Evolutionary conservation across 1,140 invertebrate genomes (phyloP), one percentile per base, ranked within the genome.

Genomic region (Plutomurus gul): DNA sequence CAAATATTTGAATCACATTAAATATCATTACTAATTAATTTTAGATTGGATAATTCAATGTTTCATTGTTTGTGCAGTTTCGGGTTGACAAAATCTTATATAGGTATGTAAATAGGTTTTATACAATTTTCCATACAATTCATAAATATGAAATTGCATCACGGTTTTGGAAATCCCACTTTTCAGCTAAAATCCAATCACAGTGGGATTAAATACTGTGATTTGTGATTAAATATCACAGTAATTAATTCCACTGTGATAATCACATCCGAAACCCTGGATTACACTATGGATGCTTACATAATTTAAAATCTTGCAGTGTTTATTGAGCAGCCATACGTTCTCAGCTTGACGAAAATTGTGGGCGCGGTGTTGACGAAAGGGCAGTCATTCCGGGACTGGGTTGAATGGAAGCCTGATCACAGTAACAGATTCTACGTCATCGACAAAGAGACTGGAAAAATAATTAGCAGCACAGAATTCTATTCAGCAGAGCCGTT

Each of bases 71-170:
- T 75, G 10, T 74, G 78, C 40, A 89, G 88, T 77, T 91, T 90
- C 84, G 89, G 86, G 6, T 86, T 91, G 78, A 87, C 88, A 0
- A 85, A 89, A 75, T 88, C 90, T 83, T 90, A 88, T 82, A 84
- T 89, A n/a, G 83, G n/a, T n/a, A n/a, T n/a, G n/a, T n/a, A n/a
- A n/a, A n/a, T n/a, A n/a, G n/a, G n/a, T n/a, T n/a, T n/a, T n/a
- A n/a, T n/a, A n/a, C n/a, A n/a, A n/a, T n/a, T n/a, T n/a, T n/a
- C n/a, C n/a, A n/a, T n/a, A n/a, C n/a, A n/a, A n/a, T n/a, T n/a
- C n/a, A n/a, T n/a, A n/a, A n/a, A n/a, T n/a, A n/a, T n/a, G n/a
- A n/a, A n/a, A n/a, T n/a, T n/a, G n/a, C n/a, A n/a, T n/a, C n/a
- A n/a, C n/a, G n/a, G n/a, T n/a, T n/a, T n/a, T n/a, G n/a, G n/a